Conservation (phyloP, 2,888 invertebrate species). For the Troglohyphantes excavatus region DNA sequence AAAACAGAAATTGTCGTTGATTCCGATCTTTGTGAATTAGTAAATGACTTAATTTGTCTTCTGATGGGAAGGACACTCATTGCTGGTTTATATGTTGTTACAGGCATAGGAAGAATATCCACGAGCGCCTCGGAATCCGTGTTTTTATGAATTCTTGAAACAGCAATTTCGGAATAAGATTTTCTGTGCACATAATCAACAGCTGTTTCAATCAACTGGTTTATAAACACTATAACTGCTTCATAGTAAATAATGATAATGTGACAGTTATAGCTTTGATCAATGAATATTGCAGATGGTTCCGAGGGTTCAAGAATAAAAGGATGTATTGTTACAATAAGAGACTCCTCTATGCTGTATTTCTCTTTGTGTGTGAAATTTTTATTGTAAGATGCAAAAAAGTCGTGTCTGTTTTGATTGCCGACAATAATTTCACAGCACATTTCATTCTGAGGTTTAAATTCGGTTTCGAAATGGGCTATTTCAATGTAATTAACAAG, state of each 20-base stretch:
- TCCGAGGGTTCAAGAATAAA: not conserved
- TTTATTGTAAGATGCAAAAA: too few species aligned
- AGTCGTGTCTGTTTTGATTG: too few species aligned
- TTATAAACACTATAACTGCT: not conserved
- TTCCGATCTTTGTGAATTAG: not conserved
- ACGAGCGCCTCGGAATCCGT: slow-evolving; percentile 24
- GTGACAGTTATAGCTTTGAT: not conserved
- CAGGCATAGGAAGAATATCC: slow-evolving; percentile 9
- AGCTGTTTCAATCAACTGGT: not conserved
- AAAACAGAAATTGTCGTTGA: not conserved
- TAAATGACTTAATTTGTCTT: not conserved
- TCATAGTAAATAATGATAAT: not conserved
- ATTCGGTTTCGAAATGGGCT: not conserved
- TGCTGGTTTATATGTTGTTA: slow-evolving; percentile 58
- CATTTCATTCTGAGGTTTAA: not conserved
- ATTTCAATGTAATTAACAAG: not conserved
- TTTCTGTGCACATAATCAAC: not conserved
- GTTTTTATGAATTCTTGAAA: not conserved
- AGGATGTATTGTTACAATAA: slow-evolving; percentile 8
- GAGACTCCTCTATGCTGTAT: not conserved
- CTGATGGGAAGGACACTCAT: slow-evolving; percentile 64
- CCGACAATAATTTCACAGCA: not conserved
- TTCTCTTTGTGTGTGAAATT: too few species aligned
- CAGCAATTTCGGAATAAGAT: not conserved
- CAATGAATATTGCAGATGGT: not conserved